Conservation (phyloP, 2,797 vertebrate species). For the Hemibagrus guttatus region DNA sequence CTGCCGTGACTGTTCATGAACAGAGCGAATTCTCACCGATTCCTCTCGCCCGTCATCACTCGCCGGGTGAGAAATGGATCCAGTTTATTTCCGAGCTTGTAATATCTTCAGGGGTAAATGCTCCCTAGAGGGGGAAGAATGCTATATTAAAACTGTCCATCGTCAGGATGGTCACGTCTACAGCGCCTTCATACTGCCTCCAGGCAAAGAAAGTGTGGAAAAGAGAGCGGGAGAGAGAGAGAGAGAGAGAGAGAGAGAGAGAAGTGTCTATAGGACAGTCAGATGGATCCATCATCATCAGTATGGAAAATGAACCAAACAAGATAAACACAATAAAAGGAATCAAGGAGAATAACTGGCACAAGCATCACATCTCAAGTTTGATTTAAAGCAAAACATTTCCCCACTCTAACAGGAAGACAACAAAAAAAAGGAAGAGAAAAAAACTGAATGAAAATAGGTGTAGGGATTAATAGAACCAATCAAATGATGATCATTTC, state of each 20-base stretch:
- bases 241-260: background rate
- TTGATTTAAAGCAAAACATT: background rate
- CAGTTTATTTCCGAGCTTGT: slow-evolving; percentile 74
- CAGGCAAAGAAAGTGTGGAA: slow-evolving; percentile 36
- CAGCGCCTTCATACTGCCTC: slow-evolving; percentile 45
- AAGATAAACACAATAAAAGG: slow-evolving; percentile 39
- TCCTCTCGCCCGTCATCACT: slow-evolving; percentile 69
- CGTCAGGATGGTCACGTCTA: slow-evolving; percentile 60
- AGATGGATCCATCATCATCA: slow-evolving; percentile 24
- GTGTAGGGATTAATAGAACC: background rate
- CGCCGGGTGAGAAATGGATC: slow-evolving; percentile 74
- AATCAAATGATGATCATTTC: background rate
- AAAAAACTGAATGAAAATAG: background rate
- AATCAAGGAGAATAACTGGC: slow-evolving; percentile 28
- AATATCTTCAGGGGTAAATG: slow-evolving; percentile 74
- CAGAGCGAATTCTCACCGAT: slow-evolving; percentile 59
- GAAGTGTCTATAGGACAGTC: background rate
- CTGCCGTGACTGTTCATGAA: slow-evolving; percentile 56
- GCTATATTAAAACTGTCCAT: slow-evolving; percentile 82
- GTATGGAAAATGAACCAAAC: slow-evolving; percentile 22
- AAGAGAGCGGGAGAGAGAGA: background rate
- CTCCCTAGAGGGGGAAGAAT: slow-evolving; percentile 63
- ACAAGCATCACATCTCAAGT: background rate
- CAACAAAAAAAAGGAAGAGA: background rate
- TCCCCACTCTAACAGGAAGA: background rate